Conservation (phyloP, 2,888 invertebrate genomes). For the Perizoma flavofasciatum region DNA sequence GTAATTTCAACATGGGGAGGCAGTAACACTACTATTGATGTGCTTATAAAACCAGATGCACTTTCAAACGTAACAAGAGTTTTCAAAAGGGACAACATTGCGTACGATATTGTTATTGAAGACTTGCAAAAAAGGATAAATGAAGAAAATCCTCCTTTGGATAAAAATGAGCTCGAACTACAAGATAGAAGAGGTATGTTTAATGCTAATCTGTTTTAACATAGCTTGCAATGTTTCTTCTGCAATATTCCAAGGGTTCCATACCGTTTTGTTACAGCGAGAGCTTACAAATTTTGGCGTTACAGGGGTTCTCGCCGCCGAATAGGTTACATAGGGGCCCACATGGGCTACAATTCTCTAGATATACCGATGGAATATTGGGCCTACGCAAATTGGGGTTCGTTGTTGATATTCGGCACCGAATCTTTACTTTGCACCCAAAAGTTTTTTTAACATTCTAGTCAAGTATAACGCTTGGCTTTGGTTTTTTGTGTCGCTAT, state of each 20-base stretch:
- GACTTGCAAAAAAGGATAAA: constrained; percentile 91
- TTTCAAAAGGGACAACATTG: constrained; percentile 85
- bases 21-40: constrained; percentile 85
- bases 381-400: constrained; percentile 86
- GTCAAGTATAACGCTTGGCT: constrained; percentile 20
- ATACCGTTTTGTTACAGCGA: constrained; percentile 80
- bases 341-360: constrained; percentile 82
- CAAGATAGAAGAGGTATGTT: constrained; percentile 87
- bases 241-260: constrained; percentile 67
- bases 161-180: constrained; percentile 86
- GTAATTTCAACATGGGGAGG: constrained; percentile 87
- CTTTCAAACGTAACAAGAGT: constrained; percentile 85
- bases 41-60: constrained; percentile 87
- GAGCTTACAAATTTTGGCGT: constrained; percentile 84
- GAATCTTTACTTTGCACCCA: constrained; percentile 51
- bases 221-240: constrained; percentile 22
- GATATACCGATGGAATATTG: constrained; percentile 83
- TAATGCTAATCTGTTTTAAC: not conserved
- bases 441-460: constrained; percentile 49
- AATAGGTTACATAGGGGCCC: constrained; percentile 72
- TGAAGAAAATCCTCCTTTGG: constrained; percentile 89
- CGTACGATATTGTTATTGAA: constrained; percentile 88
- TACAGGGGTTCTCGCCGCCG: constrained; percentile 77
- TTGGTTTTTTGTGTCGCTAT: constrained; percentile 33
- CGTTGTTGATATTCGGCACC: constrained; percentile 71